A percentile compares a stretch with the other conserved stretches of the same genome.
phyloP scores from a whole-genome alignment of 2,113 vertebrate genomes.

The Leucopsar rothschildi region DNA sequence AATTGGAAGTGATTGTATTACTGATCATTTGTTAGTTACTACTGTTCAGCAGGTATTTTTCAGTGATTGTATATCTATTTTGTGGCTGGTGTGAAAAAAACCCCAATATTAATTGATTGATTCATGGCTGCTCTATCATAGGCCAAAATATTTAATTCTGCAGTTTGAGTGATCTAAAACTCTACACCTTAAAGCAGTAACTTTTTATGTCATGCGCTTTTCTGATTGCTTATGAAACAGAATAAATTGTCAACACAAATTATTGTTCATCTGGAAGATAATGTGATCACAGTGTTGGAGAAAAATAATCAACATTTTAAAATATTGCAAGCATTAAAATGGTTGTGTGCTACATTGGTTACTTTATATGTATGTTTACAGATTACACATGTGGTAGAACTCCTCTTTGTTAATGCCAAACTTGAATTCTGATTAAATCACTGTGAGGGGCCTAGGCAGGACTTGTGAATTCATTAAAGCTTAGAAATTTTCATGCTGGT shows the following conservation, averaged over 20 bases:
- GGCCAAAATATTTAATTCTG: not conserved
- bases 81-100: not conserved
- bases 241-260: not conserved
- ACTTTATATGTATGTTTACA: not conserved
- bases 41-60: not conserved
- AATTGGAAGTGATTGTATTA: not conserved
- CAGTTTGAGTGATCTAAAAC: not conserved
- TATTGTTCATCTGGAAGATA: not conserved
- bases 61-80: not conserved
- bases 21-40: not conserved
- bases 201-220: accelerated
- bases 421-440: not conserved
- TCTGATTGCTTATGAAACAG: not conserved
- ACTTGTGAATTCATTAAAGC: not conserved
- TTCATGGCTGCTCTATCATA: not conserved
- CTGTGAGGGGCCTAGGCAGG: not conserved
- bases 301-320: not conserved
- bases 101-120: not conserved
- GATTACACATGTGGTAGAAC: not conserved
- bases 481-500: not conserved
- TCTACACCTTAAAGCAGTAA: not conserved
- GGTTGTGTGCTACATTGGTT: not conserved
- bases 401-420: not conserved
- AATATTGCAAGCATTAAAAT: not conserved
- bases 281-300: not conserved